A percentile compares a stretch with the other conserved stretches of the same genome.
These are phyloP conservation scores for Mormoops blainvillei DNA, from an alignment of 2,113 vertebrate species.

Conservation along the genomic window DNA sequence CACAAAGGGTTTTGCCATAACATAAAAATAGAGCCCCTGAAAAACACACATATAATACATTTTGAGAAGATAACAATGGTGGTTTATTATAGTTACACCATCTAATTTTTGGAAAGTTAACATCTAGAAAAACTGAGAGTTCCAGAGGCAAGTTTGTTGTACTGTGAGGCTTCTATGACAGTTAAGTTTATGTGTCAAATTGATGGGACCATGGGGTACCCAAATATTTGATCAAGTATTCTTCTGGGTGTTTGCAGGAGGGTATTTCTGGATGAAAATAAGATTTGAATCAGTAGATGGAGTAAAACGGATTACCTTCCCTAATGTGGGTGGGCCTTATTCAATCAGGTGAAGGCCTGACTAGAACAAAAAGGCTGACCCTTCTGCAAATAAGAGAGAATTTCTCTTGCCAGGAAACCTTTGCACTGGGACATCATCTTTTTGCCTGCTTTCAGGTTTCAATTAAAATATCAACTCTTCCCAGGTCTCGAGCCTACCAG, in stretches of 20 bases:
- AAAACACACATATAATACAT: neutral
- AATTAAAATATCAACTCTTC: neutral
- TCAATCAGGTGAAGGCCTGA: neutral
- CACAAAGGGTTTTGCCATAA: slow-evolving; percentile 11
- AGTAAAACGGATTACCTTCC: neutral
- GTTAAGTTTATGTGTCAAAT: neutral
- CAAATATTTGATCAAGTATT: neutral
- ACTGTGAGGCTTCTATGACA: neutral
- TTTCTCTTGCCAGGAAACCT: neutral
- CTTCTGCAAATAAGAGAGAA: neutral
- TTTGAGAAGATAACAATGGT: neutral
- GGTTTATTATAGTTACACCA: neutral
- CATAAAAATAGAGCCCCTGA: slow-evolving; percentile 17
- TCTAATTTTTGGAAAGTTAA: neutral
- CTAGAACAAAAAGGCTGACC: neutral
- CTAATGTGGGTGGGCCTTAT: neutral
- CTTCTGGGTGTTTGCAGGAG: neutral
- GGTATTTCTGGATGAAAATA: neutral
- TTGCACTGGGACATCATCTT: neutral
- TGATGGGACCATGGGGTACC: neutral
- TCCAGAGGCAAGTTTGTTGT: neutral
- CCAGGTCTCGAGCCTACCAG: neutral
- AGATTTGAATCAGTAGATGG: neutral
- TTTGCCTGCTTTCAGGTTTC: neutral
- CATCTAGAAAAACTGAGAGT: neutral